Evolutionary conservation across 2,797 vertebrate genomes (phyloP).

Genomic region (Poeciliopsis gracilis): DNA sequence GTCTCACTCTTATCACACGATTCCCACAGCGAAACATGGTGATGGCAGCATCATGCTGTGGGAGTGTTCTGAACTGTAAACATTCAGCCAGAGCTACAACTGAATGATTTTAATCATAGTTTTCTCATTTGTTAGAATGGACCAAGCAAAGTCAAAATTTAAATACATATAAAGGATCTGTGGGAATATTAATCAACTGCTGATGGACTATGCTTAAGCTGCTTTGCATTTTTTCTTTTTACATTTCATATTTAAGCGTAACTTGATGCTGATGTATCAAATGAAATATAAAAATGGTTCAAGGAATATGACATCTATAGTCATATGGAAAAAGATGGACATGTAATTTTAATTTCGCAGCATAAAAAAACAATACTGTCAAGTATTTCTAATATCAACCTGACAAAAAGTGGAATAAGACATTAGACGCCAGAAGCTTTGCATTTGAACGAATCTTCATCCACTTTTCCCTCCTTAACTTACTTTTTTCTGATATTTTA

Average conservation of each 20-base stretch:
- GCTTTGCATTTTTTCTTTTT: no score
- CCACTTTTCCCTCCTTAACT: neutral
- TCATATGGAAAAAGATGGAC: neutral
- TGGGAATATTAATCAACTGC: neutral
- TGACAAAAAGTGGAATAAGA: neutral
- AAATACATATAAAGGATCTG: neutral
- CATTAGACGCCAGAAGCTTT: neutral
- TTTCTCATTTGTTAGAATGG: neutral
- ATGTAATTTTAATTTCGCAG: neutral
- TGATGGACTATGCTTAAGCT: neutral
- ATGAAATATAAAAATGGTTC: neutral
- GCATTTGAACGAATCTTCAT: neutral
- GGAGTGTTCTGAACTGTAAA: neutral
- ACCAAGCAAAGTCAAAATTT: neutral
- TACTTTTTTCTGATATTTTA: neutral
- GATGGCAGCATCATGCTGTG: neutral
- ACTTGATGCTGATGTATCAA: neutral
- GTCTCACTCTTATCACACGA: neutral
- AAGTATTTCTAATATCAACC: neutral
- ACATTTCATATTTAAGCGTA: neutral
- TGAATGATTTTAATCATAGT: neutral
- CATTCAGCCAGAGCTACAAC: neutral
- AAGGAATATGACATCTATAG: neutral
- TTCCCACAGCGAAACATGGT: neutral
- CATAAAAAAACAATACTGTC: neutral